These are phyloP conservation scores for Pantherophis vulpinus DNA, from an alignment of 2,797 vertebrate genomes.

Conservation along the genomic window DNA sequence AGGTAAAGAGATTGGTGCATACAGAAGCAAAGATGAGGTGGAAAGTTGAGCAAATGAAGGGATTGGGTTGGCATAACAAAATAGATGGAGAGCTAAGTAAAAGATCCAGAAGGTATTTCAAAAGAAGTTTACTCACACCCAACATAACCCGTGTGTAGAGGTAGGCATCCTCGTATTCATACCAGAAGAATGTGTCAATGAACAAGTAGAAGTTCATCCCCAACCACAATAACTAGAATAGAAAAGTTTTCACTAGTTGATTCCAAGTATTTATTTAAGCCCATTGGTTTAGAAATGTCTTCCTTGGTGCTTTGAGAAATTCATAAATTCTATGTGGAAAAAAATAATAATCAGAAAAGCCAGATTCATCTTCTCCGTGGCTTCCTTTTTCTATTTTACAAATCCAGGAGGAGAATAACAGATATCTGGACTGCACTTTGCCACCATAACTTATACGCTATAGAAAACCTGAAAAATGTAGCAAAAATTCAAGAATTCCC, in stretches of 20 bases:
- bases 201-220: conserved; percentile 77
- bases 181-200: conserved; percentile 73
- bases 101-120: conserved; percentile 10
- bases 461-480: conserved; percentile 28
- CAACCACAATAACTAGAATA: conserved; percentile 73
- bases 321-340: conserved; percentile 36
- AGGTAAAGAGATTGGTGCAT: background rate
- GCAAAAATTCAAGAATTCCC: conserved; percentile 13
- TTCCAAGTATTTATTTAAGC: background rate
- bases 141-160: conserved; percentile 76
- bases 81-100: background rate
- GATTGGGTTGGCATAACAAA: conserved; percentile 11
- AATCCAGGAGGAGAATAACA: background rate
- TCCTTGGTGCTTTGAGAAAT: conserved; percentile 21
- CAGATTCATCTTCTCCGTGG: background rate
- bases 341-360: background rate
- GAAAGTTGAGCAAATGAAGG: background rate
- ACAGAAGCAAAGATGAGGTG: background rate
- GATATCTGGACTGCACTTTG: background rate
- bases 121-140: conserved; percentile 73
- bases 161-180: conserved; percentile 73
- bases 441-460: background rate
- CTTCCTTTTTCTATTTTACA: background rate
- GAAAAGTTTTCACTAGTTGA: conserved; percentile 42
- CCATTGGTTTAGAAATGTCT: background rate